Evolutionary conservation across 2,888 invertebrate genomes (phyloP), one percentile per base, ranked within the genome.

Genomic region (Acronicta aceris): DNA sequence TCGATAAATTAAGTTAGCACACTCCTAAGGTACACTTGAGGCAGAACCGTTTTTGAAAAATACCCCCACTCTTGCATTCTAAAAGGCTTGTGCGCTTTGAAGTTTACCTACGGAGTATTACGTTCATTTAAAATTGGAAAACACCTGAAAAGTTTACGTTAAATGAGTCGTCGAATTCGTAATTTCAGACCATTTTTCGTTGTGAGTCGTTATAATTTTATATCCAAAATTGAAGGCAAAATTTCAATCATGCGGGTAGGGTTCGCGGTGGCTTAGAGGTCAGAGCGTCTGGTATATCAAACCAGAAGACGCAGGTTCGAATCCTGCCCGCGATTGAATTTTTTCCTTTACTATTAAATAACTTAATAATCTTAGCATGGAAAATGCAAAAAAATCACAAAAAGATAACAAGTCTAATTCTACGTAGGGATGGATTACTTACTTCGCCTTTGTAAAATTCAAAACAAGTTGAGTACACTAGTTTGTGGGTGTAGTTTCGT

Each of bases 1-100:
- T 81, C 76, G 61, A 78, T 83, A 83, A 81, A 84, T 82, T 79
- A 82, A 84, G 81, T 87, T 86, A 82, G 60, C 71, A 59, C 70
- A 71, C 73, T 73, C 40, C 46, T 67, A 62, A 53, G 59, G 60
- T 54, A 48, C 57, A 58, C 62, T 55, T n/a, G 36, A 54, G 45
- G 62, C 43, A n/a, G 46, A 64, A 56, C 40, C n/a, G 21, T 59
- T 52, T 71, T 60, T 57, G 47, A 59, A 74, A 65, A 71, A 51
- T 45, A 45, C 17, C 36, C 21, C 16, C 21, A 40, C 60, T 72
- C 48, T 59, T 63, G 42, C 40, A 54, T 49, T 46, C 33, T 30
- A 27, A 50, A 52, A 53, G n/a, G 50, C 54, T 57, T 43, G 16
- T 27, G 53, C 46, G 56, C 16, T 58, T 43, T 45, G 30, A 25